Conservation (phyloP, 2,888 invertebrate species). For the Julus scandinavius region DNA sequence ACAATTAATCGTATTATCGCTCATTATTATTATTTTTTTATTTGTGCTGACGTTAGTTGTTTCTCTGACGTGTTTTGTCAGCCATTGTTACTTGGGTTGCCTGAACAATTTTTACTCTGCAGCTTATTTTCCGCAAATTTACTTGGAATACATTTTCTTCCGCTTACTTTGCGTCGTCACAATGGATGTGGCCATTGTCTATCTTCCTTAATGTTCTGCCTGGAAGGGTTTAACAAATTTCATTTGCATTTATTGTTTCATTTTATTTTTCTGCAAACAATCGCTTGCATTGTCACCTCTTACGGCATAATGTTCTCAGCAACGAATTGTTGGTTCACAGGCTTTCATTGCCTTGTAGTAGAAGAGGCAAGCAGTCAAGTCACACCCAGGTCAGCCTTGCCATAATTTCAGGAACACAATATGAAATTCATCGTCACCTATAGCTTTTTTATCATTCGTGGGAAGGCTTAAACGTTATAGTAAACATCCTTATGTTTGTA, state of each 20-base stretch:
- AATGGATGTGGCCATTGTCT: slow-evolving; percentile 12
- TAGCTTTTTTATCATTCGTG: neutral
- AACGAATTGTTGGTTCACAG: slow-evolving; percentile 14
- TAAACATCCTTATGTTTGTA: neutral
- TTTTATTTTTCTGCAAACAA: slow-evolving; percentile 30
- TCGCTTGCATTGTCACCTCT: slow-evolving; percentile 25
- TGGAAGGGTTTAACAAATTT: slow-evolving; percentile 29
- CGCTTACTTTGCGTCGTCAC: neutral
- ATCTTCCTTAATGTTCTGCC: slow-evolving; percentile 27
- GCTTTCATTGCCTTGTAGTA: neutral
- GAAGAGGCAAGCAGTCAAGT: neutral
- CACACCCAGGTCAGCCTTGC: neutral
- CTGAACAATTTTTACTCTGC: neutral
- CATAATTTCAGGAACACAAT: neutral
- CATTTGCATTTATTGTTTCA: slow-evolving; percentile 30
- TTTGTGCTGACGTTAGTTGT: neutral
- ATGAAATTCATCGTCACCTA: neutral
- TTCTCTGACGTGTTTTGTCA: neutral
- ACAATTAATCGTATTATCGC: neutral
- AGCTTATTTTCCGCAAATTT: slow-evolving; percentile 9
- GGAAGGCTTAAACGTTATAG: neutral
- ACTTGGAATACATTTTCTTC: neutral
- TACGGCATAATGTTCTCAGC: slow-evolving; percentile 12
- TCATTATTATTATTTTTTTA: neutral
- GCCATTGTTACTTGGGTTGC: neutral